A percentile compares a stretch with the other conserved stretches of the same genome.
Evolutionary conservation across 2,888 invertebrate genomes (phyloP).

Genomic region (Drosophila pegasa): DNA sequence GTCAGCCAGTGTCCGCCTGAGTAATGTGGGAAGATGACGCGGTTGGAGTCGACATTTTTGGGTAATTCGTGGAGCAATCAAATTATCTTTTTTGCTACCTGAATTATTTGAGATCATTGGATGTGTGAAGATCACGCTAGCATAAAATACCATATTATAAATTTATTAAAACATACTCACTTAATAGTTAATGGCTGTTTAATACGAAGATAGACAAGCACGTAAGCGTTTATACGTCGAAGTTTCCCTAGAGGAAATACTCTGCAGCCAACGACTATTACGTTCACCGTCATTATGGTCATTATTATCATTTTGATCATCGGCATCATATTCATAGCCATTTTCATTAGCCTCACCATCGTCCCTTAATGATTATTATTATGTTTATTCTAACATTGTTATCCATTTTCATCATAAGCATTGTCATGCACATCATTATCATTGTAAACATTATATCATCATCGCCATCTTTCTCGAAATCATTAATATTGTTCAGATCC

Average conservation of each 20-base stretch:
- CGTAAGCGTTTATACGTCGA: not conserved
- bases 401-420: too few relatives aligned
- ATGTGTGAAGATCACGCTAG: conserved; percentile 29
- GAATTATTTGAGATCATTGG: conserved; percentile 3
- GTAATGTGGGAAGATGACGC: conserved; percentile 66
- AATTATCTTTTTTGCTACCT: conserved; percentile 14
- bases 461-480: not conserved
- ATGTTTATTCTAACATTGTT: too few relatives aligned
- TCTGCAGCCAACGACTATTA: too few relatives aligned
- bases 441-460: not conserved
- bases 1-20: conserved; percentile 34
- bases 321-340: not conserved
- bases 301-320: not conserved
- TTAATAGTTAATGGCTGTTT: not conserved
- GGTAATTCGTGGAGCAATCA: conserved; percentile 29
- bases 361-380: too few relatives aligned
- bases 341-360: not conserved
- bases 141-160: not conserved
- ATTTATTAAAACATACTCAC: not conserved
- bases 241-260: too few relatives aligned
- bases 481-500: not conserved
- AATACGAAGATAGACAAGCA: not conserved
- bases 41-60: conserved; percentile 34
- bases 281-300: not conserved
- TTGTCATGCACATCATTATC: not conserved